phyloP scores from a whole-genome alignment of 1,140 invertebrate genomes.

The Hylyphantes graminicola region DNA sequence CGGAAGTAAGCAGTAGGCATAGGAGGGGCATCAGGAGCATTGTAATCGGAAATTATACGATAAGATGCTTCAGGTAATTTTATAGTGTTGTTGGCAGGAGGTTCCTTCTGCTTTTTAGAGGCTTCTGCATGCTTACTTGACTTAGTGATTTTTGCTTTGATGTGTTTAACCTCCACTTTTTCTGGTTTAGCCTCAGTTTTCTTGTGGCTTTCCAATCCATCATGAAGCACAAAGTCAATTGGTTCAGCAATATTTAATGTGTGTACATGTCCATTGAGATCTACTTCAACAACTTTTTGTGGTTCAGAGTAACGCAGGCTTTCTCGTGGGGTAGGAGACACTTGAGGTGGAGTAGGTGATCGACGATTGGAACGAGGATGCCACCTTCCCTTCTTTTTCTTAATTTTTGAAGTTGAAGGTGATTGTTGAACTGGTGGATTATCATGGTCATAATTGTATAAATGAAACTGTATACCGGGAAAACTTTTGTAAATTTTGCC shows the following conservation, averaged over 20 bases:
- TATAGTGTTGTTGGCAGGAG: slow-evolving; percentile 2
- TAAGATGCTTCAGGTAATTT: slow-evolving; percentile 84
- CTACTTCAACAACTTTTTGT: slow-evolving; percentile 85
- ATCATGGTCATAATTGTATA: slow-evolving; percentile 85
- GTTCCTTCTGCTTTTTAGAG: slow-evolving; percentile 57
- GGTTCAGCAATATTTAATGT: slow-evolving; percentile 71
- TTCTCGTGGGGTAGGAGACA: slow-evolving; percentile 65
- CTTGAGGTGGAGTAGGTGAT: slow-evolving; percentile 68
- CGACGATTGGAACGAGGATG: slow-evolving; percentile 65
- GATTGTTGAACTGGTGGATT: slow-evolving; percentile 66
- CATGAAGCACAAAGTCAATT: slow-evolving; percentile 66
- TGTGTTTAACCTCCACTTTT: slow-evolving; percentile 51
- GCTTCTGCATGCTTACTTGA: slow-evolving; percentile 40
- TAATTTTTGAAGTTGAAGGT: slow-evolving; percentile 41
- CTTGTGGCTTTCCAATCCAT: slow-evolving; percentile 40
- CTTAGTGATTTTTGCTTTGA: slow-evolving; percentile 53
- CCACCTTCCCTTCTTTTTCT: slow-evolving; percentile 63
- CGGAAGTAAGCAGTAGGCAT: slow-evolving; percentile 82
- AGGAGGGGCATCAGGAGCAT: slow-evolving; percentile 82
- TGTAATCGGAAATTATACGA: slow-evolving; percentile 81
- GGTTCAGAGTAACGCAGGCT: slow-evolving; percentile 80
- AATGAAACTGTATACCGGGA: slow-evolving; percentile 85
- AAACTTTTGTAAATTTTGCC: slow-evolving; percentile 87
- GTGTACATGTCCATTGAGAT: slow-evolving; percentile 77
- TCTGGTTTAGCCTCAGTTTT: slow-evolving; percentile 47